Conservation (phyloP, 35 echinoderm and acorn worm species). For the Ophiothrix spiculata region DNA sequence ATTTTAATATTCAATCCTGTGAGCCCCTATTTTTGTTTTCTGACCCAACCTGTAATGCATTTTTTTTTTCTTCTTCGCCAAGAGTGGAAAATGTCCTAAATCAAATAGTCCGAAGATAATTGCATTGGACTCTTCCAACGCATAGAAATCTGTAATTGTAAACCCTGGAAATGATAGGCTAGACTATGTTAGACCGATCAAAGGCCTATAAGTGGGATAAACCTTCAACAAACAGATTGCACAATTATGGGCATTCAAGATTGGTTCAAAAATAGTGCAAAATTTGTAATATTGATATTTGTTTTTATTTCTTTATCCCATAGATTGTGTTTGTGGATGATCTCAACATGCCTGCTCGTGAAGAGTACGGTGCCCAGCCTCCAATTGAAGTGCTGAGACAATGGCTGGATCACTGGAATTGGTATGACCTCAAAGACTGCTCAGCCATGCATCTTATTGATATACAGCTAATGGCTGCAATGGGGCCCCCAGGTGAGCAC, state of each 20-base stretch:
- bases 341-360: constrained; percentile 91
- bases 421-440: constrained; percentile 95
- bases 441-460: constrained; percentile 79
- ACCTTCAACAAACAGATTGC: neutral
- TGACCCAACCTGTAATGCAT: too few relatives aligned
- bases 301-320: neutral
- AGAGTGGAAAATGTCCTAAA: too few relatives aligned
- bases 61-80: too few relatives aligned
- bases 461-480: constrained; percentile 91
- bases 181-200: neutral
- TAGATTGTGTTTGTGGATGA: constrained; percentile 97
- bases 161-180: neutral
- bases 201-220: too few relatives aligned
- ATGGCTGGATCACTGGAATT: constrained; percentile 94
- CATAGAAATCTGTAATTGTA: neutral
- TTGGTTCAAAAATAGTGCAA: neutral
- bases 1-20: neutral
- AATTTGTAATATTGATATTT: neutral
- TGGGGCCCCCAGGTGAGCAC: constrained; percentile 98
- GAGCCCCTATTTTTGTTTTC: neutral
- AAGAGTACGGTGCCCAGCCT: constrained; percentile 89
- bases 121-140: neutral
- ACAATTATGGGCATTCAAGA: neutral
- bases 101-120: neutral
- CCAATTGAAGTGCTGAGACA: constrained; percentile 84